Evolutionary conservation across 2,113 vertebrate genomes (phyloP), one percentile per base, ranked within the genome.

Genomic region (Amblyopsis rosae): DNA sequence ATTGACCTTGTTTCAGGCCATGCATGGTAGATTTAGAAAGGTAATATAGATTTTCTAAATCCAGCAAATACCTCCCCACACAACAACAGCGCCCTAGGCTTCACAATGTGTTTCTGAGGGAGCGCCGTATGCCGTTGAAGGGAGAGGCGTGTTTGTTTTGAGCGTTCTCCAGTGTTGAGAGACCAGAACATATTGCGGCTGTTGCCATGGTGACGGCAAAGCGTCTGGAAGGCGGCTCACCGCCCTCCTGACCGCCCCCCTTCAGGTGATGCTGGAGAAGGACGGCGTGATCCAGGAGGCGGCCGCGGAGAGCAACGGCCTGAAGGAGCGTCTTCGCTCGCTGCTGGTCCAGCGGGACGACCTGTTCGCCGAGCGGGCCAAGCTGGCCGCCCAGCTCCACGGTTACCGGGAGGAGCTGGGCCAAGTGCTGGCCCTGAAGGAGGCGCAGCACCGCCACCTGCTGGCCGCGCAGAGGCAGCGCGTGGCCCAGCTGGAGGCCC

Each of bases 231-330:
- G 35, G 4, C 6, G 35, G 6, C 35, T 41, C 1, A 41, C 35
- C 35, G 35, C 6, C 35, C 1, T 5, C 35, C 4, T 41, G 35
- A 4, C 7, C 5, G 35, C 35, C 7, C 5, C 5, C 7, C 35
- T 41, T 6, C 84, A 91, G 80, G 74, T 94, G 1, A 97, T 98
- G 85, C 62, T 98, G 86, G 95, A 96, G 79, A 99, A 98, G 84
- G 98, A 99, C 41, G 85, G 87, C 33, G 83, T 99, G 53, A 99
- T 99, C 71, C 97, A 98, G 53, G 98, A 99, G 67, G 95, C 95
- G 4, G 98, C 97, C 5, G 70, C 91, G 5, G 98, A 99, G 83
- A 98, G 95, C 82, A 99, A 98, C 75, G 84, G 92, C 60, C 86
- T 99, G 55, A 96, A 94, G 80, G 96, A 96, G 69, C 94, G 98